phyloP scores from a whole-genome alignment of 2,797 vertebrate species.

The Sebastes vulpes region DNA sequence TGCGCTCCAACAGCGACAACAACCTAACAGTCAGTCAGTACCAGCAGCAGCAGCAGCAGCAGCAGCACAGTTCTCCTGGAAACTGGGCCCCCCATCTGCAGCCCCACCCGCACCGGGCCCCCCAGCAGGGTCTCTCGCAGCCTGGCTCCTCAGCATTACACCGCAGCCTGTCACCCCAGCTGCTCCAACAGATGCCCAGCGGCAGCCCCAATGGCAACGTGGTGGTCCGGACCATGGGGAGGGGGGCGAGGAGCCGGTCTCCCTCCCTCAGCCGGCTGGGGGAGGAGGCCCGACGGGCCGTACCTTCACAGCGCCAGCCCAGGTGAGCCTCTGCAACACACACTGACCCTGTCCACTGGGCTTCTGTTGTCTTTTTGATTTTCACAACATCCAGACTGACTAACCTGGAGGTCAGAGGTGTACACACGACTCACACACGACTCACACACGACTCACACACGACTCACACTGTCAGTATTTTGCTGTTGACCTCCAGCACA shows the following conservation, averaged over 20 bases:
- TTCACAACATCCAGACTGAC: background rate
- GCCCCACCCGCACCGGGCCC: conserved; percentile 76
- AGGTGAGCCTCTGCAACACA: conserved; percentile 59
- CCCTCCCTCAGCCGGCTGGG: conserved; percentile 94
- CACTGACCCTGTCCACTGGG: background rate
- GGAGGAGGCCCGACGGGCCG: conserved; percentile 83
- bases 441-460: too few relatives aligned
- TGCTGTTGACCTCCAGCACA: background rate
- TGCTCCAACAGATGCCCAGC: conserved; percentile 92
- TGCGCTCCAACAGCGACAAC: conserved; percentile 97
- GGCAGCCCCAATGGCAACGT: conserved; percentile 91
- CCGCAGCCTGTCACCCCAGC: conserved; percentile 95
- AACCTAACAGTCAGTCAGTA: conserved; percentile 88
- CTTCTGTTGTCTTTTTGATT: background rate
- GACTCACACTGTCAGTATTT: conserved; percentile 2
- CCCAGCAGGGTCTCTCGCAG: conserved; percentile 74
- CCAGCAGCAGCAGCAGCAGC: conserved; percentile 38
- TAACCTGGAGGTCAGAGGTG: background rate
- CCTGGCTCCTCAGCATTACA: conserved; percentile 87
- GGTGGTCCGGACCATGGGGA: conserved; percentile 89
- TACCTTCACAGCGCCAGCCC: conserved; percentile 65
- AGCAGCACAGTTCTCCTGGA: conserved; percentile 57
- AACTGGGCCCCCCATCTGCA: conserved; percentile 64
- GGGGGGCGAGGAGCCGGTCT: conserved; percentile 90
- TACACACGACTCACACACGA: background rate